Percentiles rank a stretch among this genome's conserved stretches.
Evolutionary conservation across 2,797 vertebrate species (phyloP).

Genomic region (Acanthopagrus latus): DNA sequence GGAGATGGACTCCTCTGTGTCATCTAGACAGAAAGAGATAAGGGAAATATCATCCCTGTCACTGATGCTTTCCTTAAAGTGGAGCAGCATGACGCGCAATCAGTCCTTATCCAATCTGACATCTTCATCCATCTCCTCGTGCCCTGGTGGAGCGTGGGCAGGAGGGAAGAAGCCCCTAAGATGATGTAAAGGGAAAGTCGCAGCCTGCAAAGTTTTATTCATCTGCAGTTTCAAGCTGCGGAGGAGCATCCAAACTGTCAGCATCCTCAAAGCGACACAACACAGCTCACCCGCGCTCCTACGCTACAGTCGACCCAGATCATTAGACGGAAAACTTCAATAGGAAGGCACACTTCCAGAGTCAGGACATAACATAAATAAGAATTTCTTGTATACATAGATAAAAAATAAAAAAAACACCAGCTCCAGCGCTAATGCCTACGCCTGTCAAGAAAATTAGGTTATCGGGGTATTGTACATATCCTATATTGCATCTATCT

Average conservation of each 20-base stretch:
- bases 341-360: slow-evolving; percentile 15
- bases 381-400: slow-evolving; percentile 6
- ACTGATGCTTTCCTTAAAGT: slow-evolving; percentile 47
- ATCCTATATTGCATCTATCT: too few species aligned
- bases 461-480: too few species aligned
- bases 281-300: slow-evolving; percentile 23
- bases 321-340: slow-evolving; percentile 37
- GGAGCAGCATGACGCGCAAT: slow-evolving; percentile 45
- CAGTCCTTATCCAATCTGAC: slow-evolving; percentile 55
- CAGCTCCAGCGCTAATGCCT: too few species aligned
- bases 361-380: slow-evolving; percentile 40
- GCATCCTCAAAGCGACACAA: slow-evolving; percentile 50
- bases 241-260: slow-evolving; percentile 40
- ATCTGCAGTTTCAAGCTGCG: slow-evolving; percentile 47
- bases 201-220: slow-evolving; percentile 43
- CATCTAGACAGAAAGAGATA: slow-evolving; percentile 57
- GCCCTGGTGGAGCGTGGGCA: slow-evolving; percentile 15
- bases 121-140: slow-evolving; percentile 53
- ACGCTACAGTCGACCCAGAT: slow-evolving; percentile 30
- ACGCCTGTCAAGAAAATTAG: too few species aligned
- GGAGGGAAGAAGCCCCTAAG: slow-evolving; percentile 35
- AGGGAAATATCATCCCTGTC: slow-evolving; percentile 55
- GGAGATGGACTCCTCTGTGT: slow-evolving; percentile 48
- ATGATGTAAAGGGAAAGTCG: slow-evolving; percentile 31
- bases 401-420: slow-evolving; percentile 1